A percentile compares a stretch with the other conserved stretches of the same genome.
These are phyloP conservation scores for Atherinomorus stipes DNA, from an alignment of 2,113 vertebrate species.

Conservation along the genomic window DNA sequence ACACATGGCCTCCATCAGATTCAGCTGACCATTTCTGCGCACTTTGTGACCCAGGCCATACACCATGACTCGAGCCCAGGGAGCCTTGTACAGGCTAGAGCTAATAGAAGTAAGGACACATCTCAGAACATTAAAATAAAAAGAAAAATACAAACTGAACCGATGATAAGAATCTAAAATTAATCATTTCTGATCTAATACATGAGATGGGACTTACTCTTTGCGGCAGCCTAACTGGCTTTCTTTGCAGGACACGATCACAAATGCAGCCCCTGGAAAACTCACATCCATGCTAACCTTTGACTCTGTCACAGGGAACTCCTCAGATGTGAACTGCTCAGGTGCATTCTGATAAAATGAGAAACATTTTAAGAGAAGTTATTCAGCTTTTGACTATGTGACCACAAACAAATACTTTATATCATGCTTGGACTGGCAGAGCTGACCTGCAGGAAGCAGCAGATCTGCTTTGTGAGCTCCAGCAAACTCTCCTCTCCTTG, in stretches of 20 bases:
- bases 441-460: constrained; percentile 93
- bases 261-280: constrained; percentile 96
- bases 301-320: constrained; percentile 94
- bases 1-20: constrained; percentile 94
- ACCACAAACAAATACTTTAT: neutral
- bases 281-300: constrained; percentile 98
- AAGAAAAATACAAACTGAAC: neutral
- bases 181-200: neutral
- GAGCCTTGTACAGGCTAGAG: constrained; percentile 96
- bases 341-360: constrained; percentile 87
- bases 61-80: constrained; percentile 94
- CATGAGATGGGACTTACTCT: constrained; percentile 86
- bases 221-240: constrained; percentile 96
- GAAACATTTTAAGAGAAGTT: neutral
- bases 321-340: constrained; percentile 95
- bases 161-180: neutral
- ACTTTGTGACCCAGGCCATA: constrained; percentile 97
- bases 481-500: constrained; percentile 96
- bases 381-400: neutral
- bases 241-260: constrained; percentile 96
- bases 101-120: constrained; percentile 71
- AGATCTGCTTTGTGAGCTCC: constrained; percentile 96
- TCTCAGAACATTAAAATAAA: neutral
- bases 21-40: constrained; percentile 93
- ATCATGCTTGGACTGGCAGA: neutral